Percentiles rank a stretch among this genome's conserved stretches.
Conservation (phyloP, 2,113 vertebrate species). For the Zosterops hypoxanthus region DNA sequence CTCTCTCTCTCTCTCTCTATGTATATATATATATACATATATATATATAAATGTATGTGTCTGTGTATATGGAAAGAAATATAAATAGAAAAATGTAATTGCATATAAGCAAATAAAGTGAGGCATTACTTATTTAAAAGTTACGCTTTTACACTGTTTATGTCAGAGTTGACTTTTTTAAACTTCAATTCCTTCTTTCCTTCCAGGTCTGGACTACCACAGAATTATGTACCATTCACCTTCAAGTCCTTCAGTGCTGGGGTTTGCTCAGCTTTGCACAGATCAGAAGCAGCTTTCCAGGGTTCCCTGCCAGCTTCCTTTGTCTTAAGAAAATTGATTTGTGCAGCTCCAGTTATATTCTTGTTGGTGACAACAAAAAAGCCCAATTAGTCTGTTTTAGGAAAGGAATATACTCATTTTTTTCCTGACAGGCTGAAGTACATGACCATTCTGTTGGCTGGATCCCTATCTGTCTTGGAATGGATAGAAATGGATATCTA, state of each 20-base stretch:
- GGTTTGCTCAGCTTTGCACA: background rate
- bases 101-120: background rate
- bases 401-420: background rate
- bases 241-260: background rate
- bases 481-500: background rate
- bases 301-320: background rate
- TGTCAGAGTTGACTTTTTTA: background rate
- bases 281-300: background rate
- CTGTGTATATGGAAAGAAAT: background rate
- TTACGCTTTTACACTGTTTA: background rate
- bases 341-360: background rate
- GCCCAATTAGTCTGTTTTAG: background rate
- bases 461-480: background rate
- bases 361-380: background rate
- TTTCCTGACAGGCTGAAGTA: background rate
- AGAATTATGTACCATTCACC: background rate
- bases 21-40: fast-evolving
- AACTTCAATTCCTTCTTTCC: background rate
- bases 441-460: background rate
- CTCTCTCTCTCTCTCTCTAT: too few species aligned
- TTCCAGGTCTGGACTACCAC: background rate
- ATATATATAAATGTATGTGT: fast-evolving
- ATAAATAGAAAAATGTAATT: background rate
- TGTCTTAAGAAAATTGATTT: background rate
- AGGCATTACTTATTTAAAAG: background rate